phyloP scores from a whole-genome alignment of 2,888 invertebrate genomes.

The Oxycera nigricornis region DNA sequence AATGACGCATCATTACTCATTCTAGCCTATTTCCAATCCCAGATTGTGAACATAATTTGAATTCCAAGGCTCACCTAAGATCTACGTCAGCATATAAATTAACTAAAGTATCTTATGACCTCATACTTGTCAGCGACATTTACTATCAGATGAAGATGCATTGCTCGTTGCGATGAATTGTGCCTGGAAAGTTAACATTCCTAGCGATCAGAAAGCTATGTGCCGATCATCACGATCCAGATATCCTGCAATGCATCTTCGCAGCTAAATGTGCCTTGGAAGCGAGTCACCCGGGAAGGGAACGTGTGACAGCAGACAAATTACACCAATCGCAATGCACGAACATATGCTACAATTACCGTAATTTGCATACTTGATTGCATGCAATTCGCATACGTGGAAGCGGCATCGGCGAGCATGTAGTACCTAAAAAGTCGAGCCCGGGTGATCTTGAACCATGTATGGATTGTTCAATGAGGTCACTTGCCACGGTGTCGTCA shows the following conservation, averaged over 20 bases:
- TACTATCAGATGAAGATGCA: not conserved
- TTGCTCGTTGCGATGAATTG: not conserved
- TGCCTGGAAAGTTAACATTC: not conserved
- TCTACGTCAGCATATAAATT: no score
- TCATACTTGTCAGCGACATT: no score
- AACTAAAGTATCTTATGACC: no score
- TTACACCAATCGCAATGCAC: conserved; percentile 20
- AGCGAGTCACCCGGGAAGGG: not conserved
- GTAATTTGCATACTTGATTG: conserved; percentile 34
- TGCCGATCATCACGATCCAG: not conserved
- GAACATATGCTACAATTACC: conserved; percentile 30
- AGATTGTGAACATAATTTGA: no score
- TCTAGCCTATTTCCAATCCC: no score
- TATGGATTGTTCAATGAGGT: conserved; percentile 13
- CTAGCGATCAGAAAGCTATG: not conserved
- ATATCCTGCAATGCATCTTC: conserved; percentile 8
- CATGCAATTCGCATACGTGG: conserved; percentile 6
- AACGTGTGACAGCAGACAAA: conserved; percentile 24
- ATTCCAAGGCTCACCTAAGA: no score
- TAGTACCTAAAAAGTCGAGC: not conserved
- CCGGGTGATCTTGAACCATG: conserved; percentile 21
- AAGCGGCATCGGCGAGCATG: not conserved
- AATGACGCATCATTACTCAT: no score
- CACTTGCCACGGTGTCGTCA: conserved; percentile 14
- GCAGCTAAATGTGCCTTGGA: not conserved